Percentiles rank a stretch among this genome's conserved stretches.
These are phyloP conservation scores for Cylloceria caligata DNA, from an alignment of 2,888 invertebrate genomes.

Conservation along the genomic window DNA sequence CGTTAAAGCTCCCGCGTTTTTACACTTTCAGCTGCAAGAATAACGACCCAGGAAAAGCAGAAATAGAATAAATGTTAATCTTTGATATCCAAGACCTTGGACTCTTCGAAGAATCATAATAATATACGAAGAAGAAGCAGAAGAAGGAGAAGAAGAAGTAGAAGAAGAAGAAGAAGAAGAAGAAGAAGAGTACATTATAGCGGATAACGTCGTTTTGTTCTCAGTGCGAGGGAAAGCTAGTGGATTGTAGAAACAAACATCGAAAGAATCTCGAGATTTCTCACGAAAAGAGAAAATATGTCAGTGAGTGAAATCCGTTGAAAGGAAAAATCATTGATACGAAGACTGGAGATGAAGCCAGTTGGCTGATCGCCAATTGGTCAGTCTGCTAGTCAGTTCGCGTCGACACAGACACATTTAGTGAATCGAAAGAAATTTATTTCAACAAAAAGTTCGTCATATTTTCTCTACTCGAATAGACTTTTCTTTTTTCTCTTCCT, in stretches of 20 bases:
- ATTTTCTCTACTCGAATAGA: background rate
- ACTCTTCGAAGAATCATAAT: constrained; percentile 18
- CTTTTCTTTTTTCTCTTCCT: background rate
- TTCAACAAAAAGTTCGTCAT: background rate
- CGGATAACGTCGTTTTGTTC: background rate
- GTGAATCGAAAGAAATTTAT: background rate
- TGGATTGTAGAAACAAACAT: background rate
- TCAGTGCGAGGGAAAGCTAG: background rate
- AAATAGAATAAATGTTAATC: constrained; percentile 41
- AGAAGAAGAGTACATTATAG: background rate
- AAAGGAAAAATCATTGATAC: constrained; percentile 40
- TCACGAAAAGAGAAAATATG: background rate
- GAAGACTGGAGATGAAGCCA: constrained; percentile 23
- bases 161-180: background rate
- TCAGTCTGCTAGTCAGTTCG: background rate
- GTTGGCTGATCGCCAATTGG: constrained; percentile 50
- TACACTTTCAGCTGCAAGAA: background rate
- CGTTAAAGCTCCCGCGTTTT: background rate
- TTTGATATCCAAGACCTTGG: constrained; percentile 50
- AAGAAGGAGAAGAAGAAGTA: background rate
- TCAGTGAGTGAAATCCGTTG: constrained; percentile 22
- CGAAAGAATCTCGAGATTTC: background rate
- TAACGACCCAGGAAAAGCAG: background rate
- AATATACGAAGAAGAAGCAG: constrained; percentile 4
- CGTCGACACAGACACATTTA: background rate